These are phyloP conservation scores for Indicator indicator DNA, from an alignment of 2,113 vertebrate species.

Conservation along the genomic window DNA sequence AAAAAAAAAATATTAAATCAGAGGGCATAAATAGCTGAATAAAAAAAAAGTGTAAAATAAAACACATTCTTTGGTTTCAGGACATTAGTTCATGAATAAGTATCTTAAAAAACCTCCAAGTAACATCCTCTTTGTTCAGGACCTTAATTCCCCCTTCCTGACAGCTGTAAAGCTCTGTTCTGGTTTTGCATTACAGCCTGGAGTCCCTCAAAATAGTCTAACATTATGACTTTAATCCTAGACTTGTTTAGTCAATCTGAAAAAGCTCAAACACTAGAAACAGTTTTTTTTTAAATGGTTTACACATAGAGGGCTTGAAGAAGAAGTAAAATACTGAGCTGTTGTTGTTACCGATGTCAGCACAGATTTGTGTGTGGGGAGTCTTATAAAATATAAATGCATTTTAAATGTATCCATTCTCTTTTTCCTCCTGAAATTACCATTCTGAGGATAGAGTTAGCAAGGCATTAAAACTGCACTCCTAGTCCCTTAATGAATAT, in stretches of 20 bases:
- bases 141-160: not conserved
- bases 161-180: not conserved
- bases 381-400: not conserved
- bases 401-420: not conserved
- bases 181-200: not conserved
- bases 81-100: not conserved
- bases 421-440: not conserved
- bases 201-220: not conserved
- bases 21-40: not conserved
- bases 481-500: constrained; percentile 33
- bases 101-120: not conserved
- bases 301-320: not conserved
- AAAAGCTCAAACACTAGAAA: not conserved
- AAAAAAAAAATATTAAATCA: not conserved
- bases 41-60: not conserved
- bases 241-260: not conserved
- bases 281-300: not conserved
- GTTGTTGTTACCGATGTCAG: not conserved
- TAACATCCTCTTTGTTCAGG: not conserved
- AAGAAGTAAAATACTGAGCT: not conserved
- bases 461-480: not conserved
- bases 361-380: not conserved
- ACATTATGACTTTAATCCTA: not conserved
- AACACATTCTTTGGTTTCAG: not conserved
- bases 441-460: not conserved